Conservation (phyloP, 2,888 invertebrate genomes). For the Andrena praecox region DNA sequence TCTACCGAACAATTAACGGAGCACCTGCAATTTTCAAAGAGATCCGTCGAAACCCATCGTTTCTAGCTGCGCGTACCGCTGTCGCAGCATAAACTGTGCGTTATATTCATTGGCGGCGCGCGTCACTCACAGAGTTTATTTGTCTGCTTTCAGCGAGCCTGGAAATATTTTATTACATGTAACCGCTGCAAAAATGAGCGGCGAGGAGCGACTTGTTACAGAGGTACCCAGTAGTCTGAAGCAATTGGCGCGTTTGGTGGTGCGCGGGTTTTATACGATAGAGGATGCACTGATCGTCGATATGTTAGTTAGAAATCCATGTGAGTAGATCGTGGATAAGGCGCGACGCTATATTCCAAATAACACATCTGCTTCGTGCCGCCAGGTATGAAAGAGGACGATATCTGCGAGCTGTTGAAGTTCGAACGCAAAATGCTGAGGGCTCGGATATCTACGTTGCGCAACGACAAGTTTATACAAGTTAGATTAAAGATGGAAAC, state of each 20-base stretch:
- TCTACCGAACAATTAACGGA: neutral
- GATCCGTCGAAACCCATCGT: neutral
- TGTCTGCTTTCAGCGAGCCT: conserved; percentile 20
- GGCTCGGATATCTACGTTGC: conserved; percentile 93
- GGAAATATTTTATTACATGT: conserved; percentile 27
- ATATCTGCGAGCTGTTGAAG: conserved; percentile 95
- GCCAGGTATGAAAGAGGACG: conserved; percentile 94
- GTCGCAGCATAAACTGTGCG: neutral
- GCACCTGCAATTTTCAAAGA: neutral
- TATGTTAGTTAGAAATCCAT: conserved; percentile 97
- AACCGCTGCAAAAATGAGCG: conserved; percentile 84
- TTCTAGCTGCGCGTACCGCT: neutral
- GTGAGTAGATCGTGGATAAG: conserved; percentile 86
- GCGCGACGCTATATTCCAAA: neutral
- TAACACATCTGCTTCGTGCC: neutral
- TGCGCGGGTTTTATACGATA: conserved; percentile 96
- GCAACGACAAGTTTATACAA: conserved; percentile 97
- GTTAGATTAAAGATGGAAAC: conserved; percentile 97
- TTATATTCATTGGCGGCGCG: neutral
- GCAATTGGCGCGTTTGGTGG: conserved; percentile 95
- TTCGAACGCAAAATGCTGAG: conserved; percentile 97
- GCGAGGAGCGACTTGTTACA: conserved; percentile 92
- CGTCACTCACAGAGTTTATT: neutral
- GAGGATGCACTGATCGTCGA: conserved; percentile 98
- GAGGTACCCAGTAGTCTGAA: conserved; percentile 98